Percentiles rank a stretch among this genome's conserved stretches.
phyloP scores from a whole-genome alignment of 2,888 invertebrate species.

The Ctenicera cuprea region DNA sequence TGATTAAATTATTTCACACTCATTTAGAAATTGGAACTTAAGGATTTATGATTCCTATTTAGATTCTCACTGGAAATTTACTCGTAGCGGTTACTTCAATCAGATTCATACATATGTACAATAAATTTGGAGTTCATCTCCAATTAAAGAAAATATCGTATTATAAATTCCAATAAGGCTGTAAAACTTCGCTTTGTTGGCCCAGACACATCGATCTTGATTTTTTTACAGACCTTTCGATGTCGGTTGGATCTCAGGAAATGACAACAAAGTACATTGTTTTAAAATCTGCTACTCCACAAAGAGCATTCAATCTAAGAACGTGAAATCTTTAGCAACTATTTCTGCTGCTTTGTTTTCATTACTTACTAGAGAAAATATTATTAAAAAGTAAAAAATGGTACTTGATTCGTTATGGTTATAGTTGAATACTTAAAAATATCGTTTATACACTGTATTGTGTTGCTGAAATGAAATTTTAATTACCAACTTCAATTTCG shows the following conservation, averaged over 20 bases:
- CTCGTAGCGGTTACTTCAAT: slow-evolving; percentile 16
- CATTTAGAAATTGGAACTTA: too few relatives aligned
- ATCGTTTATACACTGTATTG: too few relatives aligned
- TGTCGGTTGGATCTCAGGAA: slow-evolving; percentile 45
- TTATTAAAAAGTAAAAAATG: too few relatives aligned
- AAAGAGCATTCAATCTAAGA: neutral
- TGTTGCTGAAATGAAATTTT: too few relatives aligned
- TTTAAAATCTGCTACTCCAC: slow-evolving; percentile 42
- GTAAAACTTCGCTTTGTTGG: slow-evolving; percentile 53
- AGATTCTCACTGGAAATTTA: neutral
- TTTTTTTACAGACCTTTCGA: slow-evolving; percentile 45
- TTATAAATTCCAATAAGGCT: slow-evolving; percentile 56
- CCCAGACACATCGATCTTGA: slow-evolving; percentile 57
- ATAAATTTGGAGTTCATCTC: slow-evolving; percentile 40
- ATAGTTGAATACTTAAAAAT: too few relatives aligned
- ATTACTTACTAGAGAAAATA: too few relatives aligned
- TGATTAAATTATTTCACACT: too few relatives aligned
- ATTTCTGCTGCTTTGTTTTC: neutral
- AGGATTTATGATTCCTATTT: too few relatives aligned
- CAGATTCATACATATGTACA: slow-evolving; percentile 34
- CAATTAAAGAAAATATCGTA: slow-evolving; percentile 51
- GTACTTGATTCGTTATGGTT: too few relatives aligned
- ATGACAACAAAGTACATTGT: slow-evolving; percentile 44
- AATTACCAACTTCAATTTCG: too few relatives aligned
- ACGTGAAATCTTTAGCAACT: neutral